A percentile compares a stretch with the other conserved stretches of the same genome.
These are phyloP conservation scores for Berghia stephanieae DNA, from an alignment of 1,140 invertebrate genomes.

Conservation along the genomic window DNA sequence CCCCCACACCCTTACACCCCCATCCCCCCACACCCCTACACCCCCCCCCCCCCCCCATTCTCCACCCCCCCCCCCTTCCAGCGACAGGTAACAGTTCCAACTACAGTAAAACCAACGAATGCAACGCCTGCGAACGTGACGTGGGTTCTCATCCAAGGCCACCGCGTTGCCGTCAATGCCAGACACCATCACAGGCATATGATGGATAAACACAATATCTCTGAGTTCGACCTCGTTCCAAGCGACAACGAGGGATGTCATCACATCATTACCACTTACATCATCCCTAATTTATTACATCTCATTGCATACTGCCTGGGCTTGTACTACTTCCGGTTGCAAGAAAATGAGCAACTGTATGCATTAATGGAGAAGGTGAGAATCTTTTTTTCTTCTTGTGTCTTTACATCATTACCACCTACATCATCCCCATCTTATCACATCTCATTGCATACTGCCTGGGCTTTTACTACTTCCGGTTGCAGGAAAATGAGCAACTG, in stretches of 20 bases:
- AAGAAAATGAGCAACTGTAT: conserved; percentile 86
- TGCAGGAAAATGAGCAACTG: conserved; percentile 86
- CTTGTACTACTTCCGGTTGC: conserved; percentile 80
- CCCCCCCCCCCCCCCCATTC: too few relatives aligned
- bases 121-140: too few relatives aligned
- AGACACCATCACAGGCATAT: background rate
- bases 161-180: conserved; percentile 30
- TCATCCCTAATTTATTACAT: conserved; percentile 82
- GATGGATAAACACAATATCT: background rate
- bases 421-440: conserved; percentile 80
- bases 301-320: conserved; percentile 81
- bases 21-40: too few relatives aligned
- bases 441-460: conserved; percentile 82
- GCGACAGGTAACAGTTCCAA: too few relatives aligned
- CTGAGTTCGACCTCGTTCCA: background rate
- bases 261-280: conserved; percentile 76
- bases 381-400: too few relatives aligned
- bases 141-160: conserved; percentile 30
- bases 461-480: conserved; percentile 80
- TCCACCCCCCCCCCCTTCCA: too few relatives aligned
- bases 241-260: conserved; percentile 49
- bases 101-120: conserved; percentile 36
- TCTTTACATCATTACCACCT: conserved; percentile 74
- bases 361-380: conserved; percentile 88
- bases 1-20: too few relatives aligned